A percentile compares a stretch with the other conserved stretches of the same genome.
phyloP scores from a whole-genome alignment of 2,888 invertebrate genomes.

The Ectemnius continuus region DNA sequence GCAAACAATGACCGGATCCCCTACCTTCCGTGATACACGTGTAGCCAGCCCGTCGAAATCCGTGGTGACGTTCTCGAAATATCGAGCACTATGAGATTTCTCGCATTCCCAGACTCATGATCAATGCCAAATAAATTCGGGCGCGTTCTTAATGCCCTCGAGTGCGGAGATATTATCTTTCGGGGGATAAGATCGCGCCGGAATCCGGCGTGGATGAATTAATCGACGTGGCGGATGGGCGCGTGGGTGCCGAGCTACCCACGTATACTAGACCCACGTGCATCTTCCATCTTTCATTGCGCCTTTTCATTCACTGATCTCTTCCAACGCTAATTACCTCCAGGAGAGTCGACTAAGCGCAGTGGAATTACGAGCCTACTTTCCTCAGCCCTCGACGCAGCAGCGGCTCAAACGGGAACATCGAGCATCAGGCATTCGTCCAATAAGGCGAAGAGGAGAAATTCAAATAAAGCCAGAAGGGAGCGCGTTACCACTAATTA shows the following conservation, averaged over 20 bases:
- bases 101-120: too few relatives aligned
- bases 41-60: too few relatives aligned
- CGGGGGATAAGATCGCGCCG: slow-evolving; percentile 40
- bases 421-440: too few relatives aligned
- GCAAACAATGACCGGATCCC: background rate
- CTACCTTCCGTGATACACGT: background rate
- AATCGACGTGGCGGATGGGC: slow-evolving; percentile 40
- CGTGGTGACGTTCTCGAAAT: too few relatives aligned
- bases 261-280: slow-evolving; percentile 65
- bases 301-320: slow-evolving; percentile 45
- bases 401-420: too few relatives aligned
- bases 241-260: slow-evolving; percentile 54
- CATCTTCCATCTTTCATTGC: slow-evolving; percentile 41
- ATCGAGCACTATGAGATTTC: too few relatives aligned
- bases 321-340: slow-evolving; percentile 57
- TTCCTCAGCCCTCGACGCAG: too few relatives aligned
- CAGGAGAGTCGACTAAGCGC: slow-evolving; percentile 13
- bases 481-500: background rate
- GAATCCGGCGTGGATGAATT: slow-evolving; percentile 50
- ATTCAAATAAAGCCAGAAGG: too few relatives aligned
- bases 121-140: too few relatives aligned
- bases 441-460: too few relatives aligned
- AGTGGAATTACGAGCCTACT: too few relatives aligned
- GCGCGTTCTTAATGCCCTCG: background rate
- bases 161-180: slow-evolving; percentile 21